A percentile compares a stretch with the other conserved stretches of the same genome.
These are phyloP conservation scores for Poeciliopsis occidentalis DNA, from an alignment of 2,113 vertebrate genomes.

Conservation along the genomic window DNA sequence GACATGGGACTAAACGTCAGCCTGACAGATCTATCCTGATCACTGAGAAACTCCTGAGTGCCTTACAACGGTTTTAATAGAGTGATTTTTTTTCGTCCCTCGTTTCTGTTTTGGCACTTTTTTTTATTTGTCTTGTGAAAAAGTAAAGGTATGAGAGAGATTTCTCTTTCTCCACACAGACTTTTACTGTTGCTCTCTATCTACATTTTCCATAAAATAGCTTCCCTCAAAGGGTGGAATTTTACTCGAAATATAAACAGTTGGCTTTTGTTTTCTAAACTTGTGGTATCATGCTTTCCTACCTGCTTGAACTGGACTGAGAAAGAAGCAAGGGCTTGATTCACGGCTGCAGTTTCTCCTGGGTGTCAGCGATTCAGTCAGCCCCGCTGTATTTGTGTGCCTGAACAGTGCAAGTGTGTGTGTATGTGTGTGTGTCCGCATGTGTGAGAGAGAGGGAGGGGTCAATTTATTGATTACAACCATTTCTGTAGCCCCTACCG, in stretches of 20 bases:
- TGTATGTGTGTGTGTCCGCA: conserved; percentile 37
- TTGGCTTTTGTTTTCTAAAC: conserved; percentile 51
- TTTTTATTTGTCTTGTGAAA: conserved; percentile 60
- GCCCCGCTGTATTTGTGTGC: conserved; percentile 48
- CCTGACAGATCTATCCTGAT: conserved; percentile 98
- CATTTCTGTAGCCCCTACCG: conserved; percentile 88
- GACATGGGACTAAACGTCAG: conserved; percentile 99
- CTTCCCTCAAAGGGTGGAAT: conserved; percentile 52
- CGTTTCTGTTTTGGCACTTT: conserved; percentile 33
- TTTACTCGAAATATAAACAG: conserved; percentile 55
- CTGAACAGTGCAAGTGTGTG: conserved; percentile 19
- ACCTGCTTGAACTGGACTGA: conserved; percentile 58
- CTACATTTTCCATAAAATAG: conserved; percentile 59
- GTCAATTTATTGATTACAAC: conserved; percentile 69
- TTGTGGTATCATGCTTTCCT: conserved; percentile 63
- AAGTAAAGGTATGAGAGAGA: conserved; percentile 45
- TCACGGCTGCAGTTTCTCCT: conserved; percentile 60
- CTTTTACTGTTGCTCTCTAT: conserved; percentile 54
- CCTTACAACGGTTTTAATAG: conserved; percentile 98
- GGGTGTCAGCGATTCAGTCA: conserved; percentile 53
- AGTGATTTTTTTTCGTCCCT: conserved; percentile 72
- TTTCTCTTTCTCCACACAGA: conserved; percentile 55
- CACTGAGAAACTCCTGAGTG: conserved; percentile 97
- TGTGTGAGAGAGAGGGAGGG: conserved; percentile 6
- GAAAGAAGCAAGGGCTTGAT: conserved; percentile 66